These are phyloP conservation scores for Troilus luridus DNA, from an alignment of 2,888 invertebrate genomes.

Conservation along the genomic window DNA sequence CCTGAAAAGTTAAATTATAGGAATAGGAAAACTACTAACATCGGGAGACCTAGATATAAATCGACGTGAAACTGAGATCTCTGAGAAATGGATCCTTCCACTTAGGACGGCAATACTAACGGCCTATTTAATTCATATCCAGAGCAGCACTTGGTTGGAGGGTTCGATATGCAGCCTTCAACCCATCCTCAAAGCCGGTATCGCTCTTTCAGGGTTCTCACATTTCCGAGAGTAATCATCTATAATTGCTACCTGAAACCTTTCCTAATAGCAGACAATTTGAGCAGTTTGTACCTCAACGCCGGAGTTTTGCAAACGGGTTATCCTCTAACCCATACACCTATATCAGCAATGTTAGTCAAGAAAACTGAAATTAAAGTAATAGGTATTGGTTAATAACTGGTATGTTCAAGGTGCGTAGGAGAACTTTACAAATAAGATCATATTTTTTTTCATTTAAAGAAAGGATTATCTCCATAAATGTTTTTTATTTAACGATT, in stretches of 20 bases:
- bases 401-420: too few species aligned
- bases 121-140: background rate
- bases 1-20: too few species aligned
- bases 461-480: too few species aligned
- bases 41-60: background rate
- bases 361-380: too few species aligned
- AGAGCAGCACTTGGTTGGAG: background rate
- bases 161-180: background rate
- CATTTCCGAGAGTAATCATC: background rate
- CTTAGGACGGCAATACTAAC: background rate
- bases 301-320: background rate
- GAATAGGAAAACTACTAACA: too few species aligned
- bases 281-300: background rate
- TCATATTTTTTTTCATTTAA: too few species aligned
- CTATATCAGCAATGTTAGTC: too few species aligned
- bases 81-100: background rate
- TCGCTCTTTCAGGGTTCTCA: background rate
- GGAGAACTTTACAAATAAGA: too few species aligned
- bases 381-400: too few species aligned
- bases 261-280: background rate
- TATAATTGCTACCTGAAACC: constrained; percentile 8
- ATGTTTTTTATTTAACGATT: too few species aligned
- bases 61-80: background rate
- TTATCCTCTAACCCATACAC: background rate
- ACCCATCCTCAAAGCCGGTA: background rate